Evolutionary conservation across 2,888 invertebrate species (phyloP).

Genomic region (Agrotis ipsilon): DNA sequence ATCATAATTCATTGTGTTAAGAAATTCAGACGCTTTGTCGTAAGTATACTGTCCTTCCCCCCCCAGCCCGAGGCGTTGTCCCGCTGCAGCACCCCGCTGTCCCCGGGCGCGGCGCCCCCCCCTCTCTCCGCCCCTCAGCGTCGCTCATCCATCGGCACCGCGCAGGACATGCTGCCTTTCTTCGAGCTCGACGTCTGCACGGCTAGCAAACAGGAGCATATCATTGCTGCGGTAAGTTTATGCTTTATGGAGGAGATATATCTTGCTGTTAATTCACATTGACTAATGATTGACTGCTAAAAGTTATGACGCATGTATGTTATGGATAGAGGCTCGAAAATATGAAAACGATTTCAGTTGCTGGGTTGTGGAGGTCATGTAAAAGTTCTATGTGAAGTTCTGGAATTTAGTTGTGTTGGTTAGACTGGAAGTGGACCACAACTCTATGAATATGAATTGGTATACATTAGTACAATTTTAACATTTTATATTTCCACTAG

Average conservation of each 20-base stretch:
- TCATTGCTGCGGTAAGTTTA: constrained; percentile 94
- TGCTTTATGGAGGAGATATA: background rate
- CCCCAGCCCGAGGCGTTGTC: constrained; percentile 95
- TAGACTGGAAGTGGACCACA: background rate
- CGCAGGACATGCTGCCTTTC: constrained; percentile 93
- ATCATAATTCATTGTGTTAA: too few relatives aligned
- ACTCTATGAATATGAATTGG: background rate
- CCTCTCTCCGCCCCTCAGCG: constrained; percentile 80
- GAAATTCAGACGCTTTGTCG: too few relatives aligned
- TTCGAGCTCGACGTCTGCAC: constrained; percentile 96
- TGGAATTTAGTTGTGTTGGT: background rate
- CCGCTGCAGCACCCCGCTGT: constrained; percentile 96
- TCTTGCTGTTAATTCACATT: background rate
- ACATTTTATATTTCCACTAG: background rate
- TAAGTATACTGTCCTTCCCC: too few relatives aligned
- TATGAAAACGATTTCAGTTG: background rate
- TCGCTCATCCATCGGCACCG: constrained; percentile 78
- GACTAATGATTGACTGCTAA: constrained; percentile 23
- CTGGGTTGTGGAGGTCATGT: background rate
- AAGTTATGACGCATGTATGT: background rate
- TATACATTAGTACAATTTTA: background rate
- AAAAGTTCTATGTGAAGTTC: background rate
- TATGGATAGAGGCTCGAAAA: background rate
- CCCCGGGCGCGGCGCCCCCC: constrained; percentile 91
- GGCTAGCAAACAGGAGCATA: constrained; percentile 96